Conservation (phyloP, 1,140 invertebrate species). For the Chrysomallon squamiferum region DNA sequence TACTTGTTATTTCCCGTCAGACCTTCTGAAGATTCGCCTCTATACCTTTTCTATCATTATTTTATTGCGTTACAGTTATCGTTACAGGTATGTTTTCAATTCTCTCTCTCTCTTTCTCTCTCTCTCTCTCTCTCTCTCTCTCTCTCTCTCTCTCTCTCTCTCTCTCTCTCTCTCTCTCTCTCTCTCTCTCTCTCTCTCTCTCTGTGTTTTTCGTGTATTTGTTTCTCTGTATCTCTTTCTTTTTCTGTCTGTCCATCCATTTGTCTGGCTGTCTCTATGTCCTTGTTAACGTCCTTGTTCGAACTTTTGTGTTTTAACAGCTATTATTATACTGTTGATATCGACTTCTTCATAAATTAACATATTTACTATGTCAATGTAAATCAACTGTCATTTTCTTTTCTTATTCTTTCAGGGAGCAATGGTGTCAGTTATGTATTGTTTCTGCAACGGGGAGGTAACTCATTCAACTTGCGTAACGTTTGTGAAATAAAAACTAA, state of each 20-base stretch:
- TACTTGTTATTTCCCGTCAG: constrained; percentile 52
- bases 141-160: constrained; percentile 1
- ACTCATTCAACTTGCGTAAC: constrained; percentile 7
- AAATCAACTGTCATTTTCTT: no score
- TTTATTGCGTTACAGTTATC: constrained; percentile 84
- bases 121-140: neutral
- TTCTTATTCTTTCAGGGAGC: constrained; percentile 44
- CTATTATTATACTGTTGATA: no score
- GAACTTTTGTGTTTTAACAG: no score
- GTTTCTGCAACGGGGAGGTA: constrained; percentile 68
- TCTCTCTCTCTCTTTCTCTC: no score
- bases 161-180: neutral
- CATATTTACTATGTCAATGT: no score
- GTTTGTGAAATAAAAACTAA: neutral
- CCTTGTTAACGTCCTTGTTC: no score
- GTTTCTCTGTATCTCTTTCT: no score
- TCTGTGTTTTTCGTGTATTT: no score
- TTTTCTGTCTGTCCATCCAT: no score
- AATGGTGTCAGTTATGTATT: constrained; percentile 66
- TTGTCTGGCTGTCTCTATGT: no score
- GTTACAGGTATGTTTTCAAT: constrained; percentile 75
- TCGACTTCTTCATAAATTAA: no score
- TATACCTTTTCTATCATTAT: constrained; percentile 82
- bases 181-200: neutral
- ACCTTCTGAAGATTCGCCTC: constrained; percentile 69